Conservation (phyloP, 1,140 invertebrate species). For the Cherax destructor region DNA sequence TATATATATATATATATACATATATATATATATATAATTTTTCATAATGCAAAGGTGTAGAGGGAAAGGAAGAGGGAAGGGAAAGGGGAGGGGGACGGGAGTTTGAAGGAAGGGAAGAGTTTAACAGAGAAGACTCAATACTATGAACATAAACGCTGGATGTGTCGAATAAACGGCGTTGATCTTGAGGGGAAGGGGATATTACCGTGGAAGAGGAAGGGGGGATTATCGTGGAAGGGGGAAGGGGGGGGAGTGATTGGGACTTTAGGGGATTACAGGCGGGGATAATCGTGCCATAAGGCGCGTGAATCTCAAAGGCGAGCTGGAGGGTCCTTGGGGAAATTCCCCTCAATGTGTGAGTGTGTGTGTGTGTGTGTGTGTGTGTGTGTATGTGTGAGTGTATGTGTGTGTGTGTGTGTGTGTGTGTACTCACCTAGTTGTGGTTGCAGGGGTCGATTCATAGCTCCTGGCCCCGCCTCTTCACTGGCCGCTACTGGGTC, state of each 20-base stretch:
- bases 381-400: slow-evolving; percentile 36
- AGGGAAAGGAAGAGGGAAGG: background rate
- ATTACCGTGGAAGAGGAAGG: background rate
- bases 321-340: slow-evolving; percentile 40
- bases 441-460: no score
- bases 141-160: background rate
- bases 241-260: background rate
- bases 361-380: slow-evolving; percentile 36
- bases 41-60: background rate
- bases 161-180: background rate
- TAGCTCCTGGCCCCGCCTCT: no score
- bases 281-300: slow-evolving; percentile 54
- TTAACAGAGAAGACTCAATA: background rate
- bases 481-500: no score
- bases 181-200: no score
- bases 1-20: no score
- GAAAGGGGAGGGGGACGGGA: background rate
- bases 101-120: background rate
- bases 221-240: background rate
- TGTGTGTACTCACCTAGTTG: no score
- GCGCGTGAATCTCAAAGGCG: slow-evolving; percentile 58
- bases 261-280: slow-evolving; percentile 21
- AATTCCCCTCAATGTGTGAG: slow-evolving; percentile 50
- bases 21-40: no score
- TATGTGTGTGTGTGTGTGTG: slow-evolving; percentile 38